A percentile compares a stretch with the other conserved stretches of the same genome.
phyloP scores from a whole-genome alignment of 2,888 invertebrate species.

The Ditula angustiorana region DNA sequence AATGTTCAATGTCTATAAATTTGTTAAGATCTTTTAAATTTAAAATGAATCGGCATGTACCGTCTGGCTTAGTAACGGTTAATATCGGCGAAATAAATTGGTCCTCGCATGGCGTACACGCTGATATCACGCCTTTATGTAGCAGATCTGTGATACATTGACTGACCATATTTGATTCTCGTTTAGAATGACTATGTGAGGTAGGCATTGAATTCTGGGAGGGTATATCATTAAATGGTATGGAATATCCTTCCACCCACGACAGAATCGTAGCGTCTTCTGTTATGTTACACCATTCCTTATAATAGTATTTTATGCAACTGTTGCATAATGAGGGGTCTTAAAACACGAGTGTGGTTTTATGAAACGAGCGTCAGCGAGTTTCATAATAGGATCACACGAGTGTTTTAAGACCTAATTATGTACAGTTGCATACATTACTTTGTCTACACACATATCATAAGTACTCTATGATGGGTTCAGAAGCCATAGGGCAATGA shows the following conservation, averaged over 20 bases:
- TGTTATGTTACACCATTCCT: conserved; percentile 36
- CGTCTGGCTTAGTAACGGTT: conserved; percentile 40
- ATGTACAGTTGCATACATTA: too few relatives aligned
- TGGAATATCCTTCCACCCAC: conserved; percentile 40
- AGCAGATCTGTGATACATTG: conserved; percentile 16
- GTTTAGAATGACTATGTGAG: neutral
- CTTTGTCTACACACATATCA: too few relatives aligned
- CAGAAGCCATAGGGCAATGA: too few relatives aligned
- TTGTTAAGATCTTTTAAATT: conserved; percentile 34
- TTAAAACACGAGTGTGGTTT: too few relatives aligned
- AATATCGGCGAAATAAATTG: conserved; percentile 41
- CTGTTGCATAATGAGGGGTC: too few relatives aligned
- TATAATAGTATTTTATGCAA: conserved; percentile 26
- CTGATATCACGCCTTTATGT: conserved; percentile 32
- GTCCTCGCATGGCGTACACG: conserved; percentile 31
- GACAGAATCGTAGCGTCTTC: conserved; percentile 34
- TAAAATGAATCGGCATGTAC: conserved; percentile 19
- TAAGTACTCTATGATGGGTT: too few relatives aligned
- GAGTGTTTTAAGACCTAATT: too few relatives aligned
- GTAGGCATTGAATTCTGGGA: neutral
- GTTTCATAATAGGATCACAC: too few relatives aligned
- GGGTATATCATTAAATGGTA: conserved; percentile 36
- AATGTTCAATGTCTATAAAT: conserved; percentile 20
- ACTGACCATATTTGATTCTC: neutral
- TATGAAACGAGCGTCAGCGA: too few relatives aligned